Percentiles rank a stretch among this genome's conserved stretches.
Evolutionary conservation across 2,797 vertebrate genomes (phyloP).

Genomic region (Rhynchotus rufescens): DNA sequence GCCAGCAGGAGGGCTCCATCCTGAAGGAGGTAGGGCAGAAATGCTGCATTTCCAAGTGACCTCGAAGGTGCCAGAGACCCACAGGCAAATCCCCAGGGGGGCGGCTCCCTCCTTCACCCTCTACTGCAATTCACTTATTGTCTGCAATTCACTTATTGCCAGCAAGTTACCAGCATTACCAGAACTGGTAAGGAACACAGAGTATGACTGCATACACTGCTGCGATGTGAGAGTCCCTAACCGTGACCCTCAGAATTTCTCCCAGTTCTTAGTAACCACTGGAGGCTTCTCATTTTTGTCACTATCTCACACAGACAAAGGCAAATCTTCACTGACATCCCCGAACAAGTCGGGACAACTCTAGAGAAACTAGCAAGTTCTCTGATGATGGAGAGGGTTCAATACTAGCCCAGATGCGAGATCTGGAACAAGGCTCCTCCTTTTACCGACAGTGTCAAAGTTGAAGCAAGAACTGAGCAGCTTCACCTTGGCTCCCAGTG

Average conservation of each 20-base stretch:
- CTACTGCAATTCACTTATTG: neutral
- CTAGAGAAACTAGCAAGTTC: neutral
- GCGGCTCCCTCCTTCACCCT: neutral
- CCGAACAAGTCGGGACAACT: neutral
- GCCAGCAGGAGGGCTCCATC: neutral
- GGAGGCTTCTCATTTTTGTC: neutral
- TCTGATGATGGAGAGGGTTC: neutral
- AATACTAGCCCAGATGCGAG: neutral
- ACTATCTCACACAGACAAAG: neutral
- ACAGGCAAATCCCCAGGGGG: accelerated
- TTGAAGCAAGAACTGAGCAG: neutral
- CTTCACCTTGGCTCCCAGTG: neutral
- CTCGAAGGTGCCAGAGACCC: neutral
- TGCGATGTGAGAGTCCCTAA: neutral
- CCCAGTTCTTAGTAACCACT: neutral
- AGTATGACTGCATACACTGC: neutral
- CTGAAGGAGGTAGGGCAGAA: neutral
- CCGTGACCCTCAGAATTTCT: no score
- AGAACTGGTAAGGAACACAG: neutral
- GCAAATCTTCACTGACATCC: neutral
- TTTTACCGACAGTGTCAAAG: neutral
- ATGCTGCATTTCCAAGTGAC: neutral
- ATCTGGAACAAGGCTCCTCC: neutral
- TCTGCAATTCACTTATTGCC: accelerated
- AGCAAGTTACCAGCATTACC: neutral